Evolutionary conservation across 2,888 invertebrate genomes (phyloP).

Genomic region (Creontiades dilutus): DNA sequence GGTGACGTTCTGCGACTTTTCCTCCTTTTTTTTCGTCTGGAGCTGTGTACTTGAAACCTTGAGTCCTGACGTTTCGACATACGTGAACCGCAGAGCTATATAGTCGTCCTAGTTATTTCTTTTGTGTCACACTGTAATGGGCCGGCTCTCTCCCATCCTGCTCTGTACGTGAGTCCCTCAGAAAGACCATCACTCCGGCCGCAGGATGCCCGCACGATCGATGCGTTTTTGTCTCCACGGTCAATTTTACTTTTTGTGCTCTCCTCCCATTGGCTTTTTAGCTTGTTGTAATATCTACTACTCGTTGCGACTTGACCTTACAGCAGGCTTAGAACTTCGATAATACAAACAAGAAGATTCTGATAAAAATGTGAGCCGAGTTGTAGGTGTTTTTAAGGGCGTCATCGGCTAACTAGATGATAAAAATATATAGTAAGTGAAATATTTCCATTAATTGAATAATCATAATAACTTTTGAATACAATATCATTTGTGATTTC

Average conservation of each 20-base stretch:
- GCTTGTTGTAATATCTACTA: background rate
- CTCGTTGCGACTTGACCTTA: too few species aligned
- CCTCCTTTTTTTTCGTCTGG: background rate
- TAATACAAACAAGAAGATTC: background rate
- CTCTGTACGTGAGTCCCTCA: conserved; percentile 26
- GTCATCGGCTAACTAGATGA: background rate
- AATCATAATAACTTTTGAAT: too few species aligned
- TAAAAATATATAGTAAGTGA: background rate
- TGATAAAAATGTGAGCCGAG: background rate
- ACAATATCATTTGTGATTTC: too few species aligned
- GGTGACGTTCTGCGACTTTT: too few species aligned
- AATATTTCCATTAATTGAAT: background rate
- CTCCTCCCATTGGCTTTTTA: background rate
- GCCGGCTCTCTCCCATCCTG: background rate
- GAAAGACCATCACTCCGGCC: background rate
- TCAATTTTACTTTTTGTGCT: background rate
- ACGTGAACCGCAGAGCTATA: background rate
- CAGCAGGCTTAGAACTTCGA: background rate
- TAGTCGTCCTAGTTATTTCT: conserved; percentile 31
- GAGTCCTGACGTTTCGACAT: background rate
- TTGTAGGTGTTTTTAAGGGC: background rate
- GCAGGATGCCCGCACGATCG: conserved; percentile 14
- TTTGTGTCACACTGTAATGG: conserved; percentile 12
- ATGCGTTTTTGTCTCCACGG: conserved; percentile 34
- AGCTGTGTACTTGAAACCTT: background rate